Evolutionary conservation across 2,888 invertebrate genomes (phyloP), one percentile per base, ranked within the genome.

Genomic region (Aporophyla lueneburgensis): DNA sequence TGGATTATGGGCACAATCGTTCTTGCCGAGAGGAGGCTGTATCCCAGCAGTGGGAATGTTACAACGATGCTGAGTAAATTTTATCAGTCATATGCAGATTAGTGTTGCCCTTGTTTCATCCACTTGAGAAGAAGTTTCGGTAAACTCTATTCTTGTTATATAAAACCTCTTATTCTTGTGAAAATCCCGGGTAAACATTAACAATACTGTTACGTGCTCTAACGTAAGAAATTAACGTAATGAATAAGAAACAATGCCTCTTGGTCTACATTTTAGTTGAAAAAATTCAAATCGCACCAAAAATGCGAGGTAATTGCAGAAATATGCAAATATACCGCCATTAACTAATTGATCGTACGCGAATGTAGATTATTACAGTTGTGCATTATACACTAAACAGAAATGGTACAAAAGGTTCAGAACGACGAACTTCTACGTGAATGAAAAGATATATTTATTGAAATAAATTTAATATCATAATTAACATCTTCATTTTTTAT

Each of bases 301-400:
- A 84, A 85, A 82, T 46, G 12, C 59, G 43, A 12, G 71, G 27
- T 63, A 58, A 82, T 63, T 59, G 78, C 61, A 33, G 33, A 74
- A 83, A 62, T 86, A 83, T 86, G 83, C 73, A 83, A 86, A 83
- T 77, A 5, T n/a, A 10, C 0, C 5, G 63, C 63, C 71, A 65
- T 83, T 63, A 65, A 70, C 33, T 85, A 81, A 86, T 83, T 83
- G 83, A 86, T 71, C 21, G 71, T 69, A 69, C 73, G 78, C 65
- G 73, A 86, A 86, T 83, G 86, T 83, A 83, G 78, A 70, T 67
- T 78, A 75, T 70, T 73, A 74, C 68, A 51, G 73, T 56, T 65
- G 56, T 74, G 78, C 72, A 65, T 68, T 68, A 27, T 0, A 0
- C 56, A 62, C 61, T 10, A 0, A 6, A 68, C 27, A 86, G 59